Evolutionary conservation across 2,113 vertebrate species (phyloP), one percentile per base, ranked within the genome.

Genomic region (Megalops atlanticus): DNA sequence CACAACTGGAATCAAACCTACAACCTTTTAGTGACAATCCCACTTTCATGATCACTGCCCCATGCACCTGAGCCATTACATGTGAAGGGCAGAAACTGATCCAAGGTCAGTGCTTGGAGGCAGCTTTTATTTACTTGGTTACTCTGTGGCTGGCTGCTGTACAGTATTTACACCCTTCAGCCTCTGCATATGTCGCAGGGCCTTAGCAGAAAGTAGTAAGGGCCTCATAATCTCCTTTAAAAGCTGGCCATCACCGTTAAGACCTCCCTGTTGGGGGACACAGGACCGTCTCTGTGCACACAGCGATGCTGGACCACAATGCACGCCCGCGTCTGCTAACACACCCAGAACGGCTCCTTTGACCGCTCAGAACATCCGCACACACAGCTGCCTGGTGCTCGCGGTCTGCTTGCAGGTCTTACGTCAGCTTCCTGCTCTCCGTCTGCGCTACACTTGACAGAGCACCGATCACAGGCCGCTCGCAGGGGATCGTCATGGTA

Each of bases 311-410:
- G 58, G 11, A 64, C 24, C n/a, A 10, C 14, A 31, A 31, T 27
- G n/a, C 58, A 24, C 58, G 31, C 31, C 10, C 31, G n/a, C n/a
- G n/a, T 64, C 58, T 64, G 58, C 58, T 27, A 27, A 64, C 58
- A 64, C 24, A 64, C n/a, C 27, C 24, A 24, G 58, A 4, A 24
- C n/a, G 24, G 24, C 58, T 24, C 52, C 52, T 58, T n/a, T 58
- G 52, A 6, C 3, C n/a, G 11, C 31, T 64, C n/a, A 64, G 31
- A 64, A 64, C 11, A n/a, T 64, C 31, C 7, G 58, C n/a, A 64
- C 58, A 64, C 58, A 64, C 58, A 64, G 58, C 58, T 64, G 58
- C 31, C 24, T 64, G 58, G 31, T 31, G 58, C 58, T n/a, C 58
- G 24, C 58, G 5, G 58, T 64, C 58, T 64, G 58, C 31, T 64